These are phyloP conservation scores for Caenorhabditis sp. DNA, from an alignment of 2,888 invertebrate genomes.

Conservation along the genomic window DNA sequence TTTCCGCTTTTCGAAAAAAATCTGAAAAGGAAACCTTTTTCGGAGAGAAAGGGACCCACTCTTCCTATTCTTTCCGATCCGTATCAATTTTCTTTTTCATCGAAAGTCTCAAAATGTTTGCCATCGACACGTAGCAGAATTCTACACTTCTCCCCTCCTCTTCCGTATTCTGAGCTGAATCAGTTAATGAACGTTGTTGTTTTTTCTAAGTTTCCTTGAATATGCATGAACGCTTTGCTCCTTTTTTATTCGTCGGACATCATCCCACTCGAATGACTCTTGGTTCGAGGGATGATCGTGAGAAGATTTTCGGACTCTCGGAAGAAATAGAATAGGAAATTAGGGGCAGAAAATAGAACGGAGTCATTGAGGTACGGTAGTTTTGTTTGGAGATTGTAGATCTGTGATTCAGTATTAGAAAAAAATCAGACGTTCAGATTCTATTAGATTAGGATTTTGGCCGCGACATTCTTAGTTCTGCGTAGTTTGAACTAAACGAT, in stretches of 20 bases:
- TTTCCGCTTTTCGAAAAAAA: constrained; percentile 54
- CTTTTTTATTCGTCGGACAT: constrained; percentile 3
- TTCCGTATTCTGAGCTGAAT: constrained; percentile 17
- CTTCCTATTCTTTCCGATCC: constrained; percentile 20
- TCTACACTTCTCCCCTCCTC: background rate
- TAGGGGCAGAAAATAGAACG: background rate
- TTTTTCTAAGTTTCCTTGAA: constrained; percentile 30
- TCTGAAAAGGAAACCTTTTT: constrained; percentile 37
- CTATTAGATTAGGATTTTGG: no score
- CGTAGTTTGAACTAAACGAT: no score
- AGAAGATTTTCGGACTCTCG: constrained; percentile 21
- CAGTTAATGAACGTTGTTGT: constrained; percentile 37
- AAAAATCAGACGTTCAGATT: no score
- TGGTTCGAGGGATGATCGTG: background rate
- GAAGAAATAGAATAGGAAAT: background rate
- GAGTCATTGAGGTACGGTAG: background rate
- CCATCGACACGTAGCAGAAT: constrained; percentile 9
- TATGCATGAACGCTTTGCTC: constrained; percentile 42
- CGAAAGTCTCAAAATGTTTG: constrained; percentile 19
- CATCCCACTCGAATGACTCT: constrained; percentile 34
- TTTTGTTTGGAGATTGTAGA: no score
- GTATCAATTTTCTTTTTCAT: constrained; percentile 34
- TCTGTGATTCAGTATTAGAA: no score
- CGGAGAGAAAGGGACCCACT: background rate
- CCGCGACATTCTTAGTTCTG: no score